Conservation (phyloP, 37 sponge, comb jelly and placozoan genomes). For the Eunapius fragilis region DNA sequence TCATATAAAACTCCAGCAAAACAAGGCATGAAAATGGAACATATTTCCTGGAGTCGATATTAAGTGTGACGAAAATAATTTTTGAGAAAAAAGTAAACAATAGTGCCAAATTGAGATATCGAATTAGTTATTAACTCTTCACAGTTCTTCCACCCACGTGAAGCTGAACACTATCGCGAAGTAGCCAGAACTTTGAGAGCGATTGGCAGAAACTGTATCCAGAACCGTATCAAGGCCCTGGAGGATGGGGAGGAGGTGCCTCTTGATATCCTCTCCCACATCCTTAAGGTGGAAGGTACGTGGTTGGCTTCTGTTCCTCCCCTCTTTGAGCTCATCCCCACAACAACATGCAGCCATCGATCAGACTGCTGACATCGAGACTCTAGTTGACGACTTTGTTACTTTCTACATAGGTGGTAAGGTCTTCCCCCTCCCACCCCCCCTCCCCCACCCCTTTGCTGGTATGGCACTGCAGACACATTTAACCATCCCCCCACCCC, state of each 20-base stretch:
- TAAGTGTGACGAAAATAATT: too few species aligned
- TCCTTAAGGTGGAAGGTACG: neutral
- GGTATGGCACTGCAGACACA: too few species aligned
- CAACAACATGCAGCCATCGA: too few species aligned
- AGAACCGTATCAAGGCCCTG: neutral
- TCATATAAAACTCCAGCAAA: too few species aligned
- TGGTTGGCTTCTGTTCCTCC: neutral
- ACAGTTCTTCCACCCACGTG: conserved; percentile 10
- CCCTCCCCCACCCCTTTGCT: too few species aligned
- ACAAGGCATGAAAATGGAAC: too few species aligned
- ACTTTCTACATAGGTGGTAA: conserved; percentile 3
- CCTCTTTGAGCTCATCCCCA: too few species aligned
- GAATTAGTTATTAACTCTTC: too few species aligned
- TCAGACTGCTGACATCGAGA: neutral
- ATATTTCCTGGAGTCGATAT: too few species aligned
- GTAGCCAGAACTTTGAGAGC: neutral
- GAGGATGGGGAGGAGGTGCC: neutral
- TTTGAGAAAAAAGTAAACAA: too few species aligned
- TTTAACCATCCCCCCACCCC: too few species aligned
- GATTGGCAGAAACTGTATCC: neutral
- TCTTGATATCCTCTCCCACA: neutral
- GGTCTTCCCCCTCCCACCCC: neutral
- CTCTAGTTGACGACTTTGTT: conserved; percentile 2
- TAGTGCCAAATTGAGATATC: too few species aligned
- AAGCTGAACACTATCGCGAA: conserved; percentile 6